phyloP scores from a whole-genome alignment of 2,888 invertebrate genomes.

The Seira sanloemensis region DNA sequence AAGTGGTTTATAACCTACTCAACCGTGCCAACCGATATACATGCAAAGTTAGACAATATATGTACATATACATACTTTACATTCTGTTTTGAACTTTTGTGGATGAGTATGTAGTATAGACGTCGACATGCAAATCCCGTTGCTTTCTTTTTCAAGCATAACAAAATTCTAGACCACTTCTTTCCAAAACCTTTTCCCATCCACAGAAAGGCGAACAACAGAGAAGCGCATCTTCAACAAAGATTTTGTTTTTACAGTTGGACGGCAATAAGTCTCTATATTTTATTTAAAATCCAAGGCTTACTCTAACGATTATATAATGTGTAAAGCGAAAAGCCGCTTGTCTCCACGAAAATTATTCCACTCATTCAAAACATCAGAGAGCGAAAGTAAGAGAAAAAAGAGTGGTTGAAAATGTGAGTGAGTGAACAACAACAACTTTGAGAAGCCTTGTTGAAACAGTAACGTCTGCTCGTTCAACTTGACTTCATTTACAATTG shows the following conservation, averaged over 20 bases:
- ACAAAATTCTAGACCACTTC: too few relatives aligned
- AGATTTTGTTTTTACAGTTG: background rate
- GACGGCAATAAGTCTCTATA: conserved; percentile 37
- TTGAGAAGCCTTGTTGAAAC: background rate
- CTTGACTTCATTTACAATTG: conserved; percentile 52
- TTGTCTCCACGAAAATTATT: conserved; percentile 54
- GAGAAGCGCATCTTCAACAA: background rate
- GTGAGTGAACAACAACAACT: conserved; percentile 1
- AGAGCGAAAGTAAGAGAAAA: conserved; percentile 15
- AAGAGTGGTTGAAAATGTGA: conserved; percentile 7
- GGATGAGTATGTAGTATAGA: background rate
- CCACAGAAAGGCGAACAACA: too few relatives aligned
- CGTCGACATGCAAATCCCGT: conserved; percentile 45
- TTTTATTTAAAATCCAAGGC: conserved; percentile 27
- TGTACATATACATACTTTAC: background rate
- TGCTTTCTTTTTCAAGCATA: conserved; percentile 29
- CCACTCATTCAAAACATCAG: conserved; percentile 54
- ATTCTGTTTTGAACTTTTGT: background rate
- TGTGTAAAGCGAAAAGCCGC: conserved; percentile 37
- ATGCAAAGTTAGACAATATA: too few relatives aligned
- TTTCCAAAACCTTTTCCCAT: too few relatives aligned
- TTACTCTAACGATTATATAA: conserved; percentile 36
- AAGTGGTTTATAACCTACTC: conserved; percentile 66
- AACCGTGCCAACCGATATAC: conserved; percentile 64
- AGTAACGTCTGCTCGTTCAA: background rate